Evolutionary conservation across 1,140 invertebrate species (phyloP), one percentile per base, ranked within the genome.

Genomic region (Hesperophylax magnus): DNA sequence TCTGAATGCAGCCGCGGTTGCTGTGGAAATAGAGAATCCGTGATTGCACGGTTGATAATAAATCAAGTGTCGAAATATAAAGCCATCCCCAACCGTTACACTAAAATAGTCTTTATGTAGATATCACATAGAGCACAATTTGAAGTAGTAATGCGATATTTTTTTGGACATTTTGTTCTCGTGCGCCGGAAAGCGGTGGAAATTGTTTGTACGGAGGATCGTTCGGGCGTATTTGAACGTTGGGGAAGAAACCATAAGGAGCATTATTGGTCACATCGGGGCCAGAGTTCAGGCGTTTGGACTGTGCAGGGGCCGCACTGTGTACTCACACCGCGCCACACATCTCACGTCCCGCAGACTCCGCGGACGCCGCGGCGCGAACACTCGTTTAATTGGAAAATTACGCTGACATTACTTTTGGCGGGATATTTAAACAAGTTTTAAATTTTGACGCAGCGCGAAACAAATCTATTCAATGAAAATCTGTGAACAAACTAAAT

Each of bases 1-100:
- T 18, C 53, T 9, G 54, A n/a, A 24, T 4, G 24, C 20, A 52
- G 34, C 67, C 9, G 17, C 53, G 71, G 34, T 39, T 34, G 56
- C 81, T 14, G 61, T 22, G 20, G 31, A 24, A 54, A 54, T 15
- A 52, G 76, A 71, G 54, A 75, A 80, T 74, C 79, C 69, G 75
- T 74, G 81, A 82, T 82, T 82, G 81, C 81, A 80, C 65, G 53
- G 75, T 31, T 63, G 77, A 75, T 81, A 81, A 80, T 83, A 80
- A 81, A 83, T 83, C 78, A 80, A 60, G 53, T 69, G 65, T 69
- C 65, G 34, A 39, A 39, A 24, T 18, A 47, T 39, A 71, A 20
- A 8, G 17, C n/a, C 18, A 17, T 34, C 24, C 22, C 20, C 20
- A 24, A 24, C 58, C 22, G 39, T 47, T 24, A 47, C 2, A 39